phyloP scores from a whole-genome alignment of 1,140 invertebrate species.

The Bombyx mandarina region DNA sequence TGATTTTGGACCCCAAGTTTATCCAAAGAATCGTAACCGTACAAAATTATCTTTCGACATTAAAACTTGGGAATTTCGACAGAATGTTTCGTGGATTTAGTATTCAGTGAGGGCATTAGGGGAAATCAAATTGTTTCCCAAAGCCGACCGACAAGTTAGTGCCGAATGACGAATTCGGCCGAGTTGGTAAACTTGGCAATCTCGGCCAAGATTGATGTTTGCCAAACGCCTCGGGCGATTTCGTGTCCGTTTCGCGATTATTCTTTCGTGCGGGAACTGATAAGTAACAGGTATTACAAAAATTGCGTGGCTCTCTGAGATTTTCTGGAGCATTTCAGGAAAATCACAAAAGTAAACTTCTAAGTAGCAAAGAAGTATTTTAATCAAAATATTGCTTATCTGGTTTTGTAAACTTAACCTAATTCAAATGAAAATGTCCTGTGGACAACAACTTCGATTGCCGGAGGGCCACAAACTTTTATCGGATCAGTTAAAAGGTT shows the following conservation, averaged over 20 bases:
- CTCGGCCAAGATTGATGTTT: constrained; percentile 18
- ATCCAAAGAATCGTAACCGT: neutral
- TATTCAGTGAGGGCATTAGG: constrained; percentile 14
- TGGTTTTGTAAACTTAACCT: too few species aligned
- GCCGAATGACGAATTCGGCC: constrained; percentile 13
- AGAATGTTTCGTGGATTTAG: constrained; percentile 14
- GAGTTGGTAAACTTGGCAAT: constrained; percentile 19
- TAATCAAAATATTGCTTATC: too few species aligned
- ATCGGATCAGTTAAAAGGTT: constrained; percentile 24
- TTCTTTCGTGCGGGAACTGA: neutral
- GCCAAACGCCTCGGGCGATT: constrained; percentile 10
- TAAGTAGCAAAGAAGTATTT: too few species aligned
- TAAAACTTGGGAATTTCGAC: constrained; percentile 10
- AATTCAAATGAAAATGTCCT: too few species aligned
- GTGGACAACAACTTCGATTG: too few species aligned
- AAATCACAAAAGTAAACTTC: too few species aligned
- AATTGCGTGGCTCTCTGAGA: too few species aligned
- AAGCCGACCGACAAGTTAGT: constrained; percentile 13
- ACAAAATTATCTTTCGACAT: constrained; percentile 10
- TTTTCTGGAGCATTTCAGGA: too few species aligned
- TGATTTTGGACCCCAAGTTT: too few species aligned
- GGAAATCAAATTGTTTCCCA: constrained; percentile 19
- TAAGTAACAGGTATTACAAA: neutral
- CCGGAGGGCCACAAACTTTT: constrained; percentile 15
- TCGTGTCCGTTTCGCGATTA: constrained; percentile 3